phyloP scores from a whole-genome alignment of 2,113 vertebrate species.

The Budorcas taxicolor region DNA sequence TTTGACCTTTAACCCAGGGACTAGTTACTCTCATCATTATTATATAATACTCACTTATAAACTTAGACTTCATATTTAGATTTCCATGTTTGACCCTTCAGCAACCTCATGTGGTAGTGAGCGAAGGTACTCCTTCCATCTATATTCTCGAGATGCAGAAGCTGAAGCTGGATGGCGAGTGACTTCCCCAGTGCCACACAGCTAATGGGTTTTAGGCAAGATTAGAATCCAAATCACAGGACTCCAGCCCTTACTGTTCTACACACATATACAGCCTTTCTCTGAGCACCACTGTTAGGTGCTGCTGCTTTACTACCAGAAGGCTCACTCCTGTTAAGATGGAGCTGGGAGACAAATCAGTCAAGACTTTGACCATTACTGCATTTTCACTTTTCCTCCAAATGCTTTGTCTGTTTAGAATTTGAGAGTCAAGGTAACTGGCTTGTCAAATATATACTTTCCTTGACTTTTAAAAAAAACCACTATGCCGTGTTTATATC shows the following conservation, averaged over 20 bases:
- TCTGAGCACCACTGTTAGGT: rapidly evolving
- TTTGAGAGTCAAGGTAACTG: background rate
- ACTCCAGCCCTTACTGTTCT: background rate
- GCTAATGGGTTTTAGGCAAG: background rate
- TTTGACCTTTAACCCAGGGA: background rate
- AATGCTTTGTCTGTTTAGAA: background rate
- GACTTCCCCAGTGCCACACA: background rate
- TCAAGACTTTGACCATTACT: background rate
- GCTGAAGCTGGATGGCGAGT: background rate
- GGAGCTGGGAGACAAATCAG: background rate
- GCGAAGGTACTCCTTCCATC: background rate
- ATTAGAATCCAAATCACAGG: background rate
- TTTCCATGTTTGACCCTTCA: background rate
- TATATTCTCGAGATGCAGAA: background rate
- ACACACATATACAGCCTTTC: background rate
- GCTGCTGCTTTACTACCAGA: background rate
- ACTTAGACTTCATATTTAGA: background rate
- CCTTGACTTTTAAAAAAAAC: background rate
- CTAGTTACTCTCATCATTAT: background rate
- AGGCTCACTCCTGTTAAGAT: background rate
- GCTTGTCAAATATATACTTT: background rate
- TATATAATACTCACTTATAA: background rate
- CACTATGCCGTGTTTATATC: background rate
- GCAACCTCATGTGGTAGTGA: background rate
- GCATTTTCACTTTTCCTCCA: background rate